Conservation (phyloP, 2,888 invertebrate genomes). For the Rotaria sp. region DNA sequence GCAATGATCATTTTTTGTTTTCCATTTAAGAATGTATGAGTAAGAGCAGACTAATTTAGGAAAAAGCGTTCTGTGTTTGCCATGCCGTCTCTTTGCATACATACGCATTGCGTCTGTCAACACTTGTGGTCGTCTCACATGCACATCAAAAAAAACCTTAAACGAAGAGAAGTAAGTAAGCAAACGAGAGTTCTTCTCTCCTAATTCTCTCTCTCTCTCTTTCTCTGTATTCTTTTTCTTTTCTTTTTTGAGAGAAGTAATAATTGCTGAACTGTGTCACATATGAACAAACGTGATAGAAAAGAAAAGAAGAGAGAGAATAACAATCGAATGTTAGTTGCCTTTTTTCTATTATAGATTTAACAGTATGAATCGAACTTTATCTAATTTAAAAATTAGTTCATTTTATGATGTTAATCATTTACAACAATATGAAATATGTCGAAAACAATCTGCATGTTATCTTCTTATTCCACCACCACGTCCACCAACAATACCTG, state of each 20-base stretch:
- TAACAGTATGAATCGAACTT: conserved; percentile 20
- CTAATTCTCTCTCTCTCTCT: conserved; percentile 15
- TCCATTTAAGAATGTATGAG: background rate
- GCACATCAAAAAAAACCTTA: background rate
- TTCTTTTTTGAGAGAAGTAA: background rate
- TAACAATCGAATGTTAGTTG: background rate
- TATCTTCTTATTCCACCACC: background rate
- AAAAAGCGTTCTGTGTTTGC: background rate
- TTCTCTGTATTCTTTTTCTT: background rate
- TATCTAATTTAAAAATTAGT: conserved; percentile 2
- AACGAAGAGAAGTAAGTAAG: background rate
- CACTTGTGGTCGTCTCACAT: background rate
- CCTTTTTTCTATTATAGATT: background rate
- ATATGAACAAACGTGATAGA: conserved; percentile 9
- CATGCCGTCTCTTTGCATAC: background rate
- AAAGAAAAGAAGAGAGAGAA: background rate
- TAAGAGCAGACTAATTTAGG: background rate
- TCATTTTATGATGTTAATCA: background rate
- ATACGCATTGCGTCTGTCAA: conserved; percentile 14
- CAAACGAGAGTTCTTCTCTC: background rate
- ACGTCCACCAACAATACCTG: background rate
- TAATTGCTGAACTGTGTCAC: conserved; percentile 19
- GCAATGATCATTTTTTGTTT: background rate
- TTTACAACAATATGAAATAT: background rate
- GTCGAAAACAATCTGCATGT: background rate